These are phyloP conservation scores for pig (Sus scrofa) DNA, from an alignment of 2,113 vertebrate species.

Conservation along the genomic window DNA sequence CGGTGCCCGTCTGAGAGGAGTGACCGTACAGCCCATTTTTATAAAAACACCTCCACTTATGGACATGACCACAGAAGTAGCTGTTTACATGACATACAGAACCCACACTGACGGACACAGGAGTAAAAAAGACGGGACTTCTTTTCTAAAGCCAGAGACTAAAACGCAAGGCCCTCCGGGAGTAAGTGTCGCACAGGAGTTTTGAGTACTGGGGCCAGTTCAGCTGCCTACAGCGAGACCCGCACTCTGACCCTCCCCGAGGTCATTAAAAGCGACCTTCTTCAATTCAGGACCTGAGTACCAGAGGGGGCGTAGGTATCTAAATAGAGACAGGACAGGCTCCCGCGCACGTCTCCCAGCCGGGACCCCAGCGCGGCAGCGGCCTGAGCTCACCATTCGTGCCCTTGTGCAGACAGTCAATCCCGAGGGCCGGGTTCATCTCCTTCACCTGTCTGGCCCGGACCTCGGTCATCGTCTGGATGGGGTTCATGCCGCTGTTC, in stretches of 20 bases:
- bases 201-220: no score
- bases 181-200: rapidly evolving
- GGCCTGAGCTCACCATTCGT: constrained; percentile 94
- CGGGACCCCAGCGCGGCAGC: rapidly evolving
- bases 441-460: constrained; percentile 96
- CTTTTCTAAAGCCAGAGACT: background rate
- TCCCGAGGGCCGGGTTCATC: constrained; percentile 94
- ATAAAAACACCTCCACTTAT: rapidly evolving
- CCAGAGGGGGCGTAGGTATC: no score
- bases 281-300: background rate
- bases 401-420: constrained; percentile 95
- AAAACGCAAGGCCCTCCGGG: background rate
- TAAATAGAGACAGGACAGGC: rapidly evolving
- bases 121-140: background rate
- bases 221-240: no score
- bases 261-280: background rate
- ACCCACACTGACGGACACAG: background rate
- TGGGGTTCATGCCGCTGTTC: constrained; percentile 97
- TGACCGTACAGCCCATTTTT: rapidly evolving
- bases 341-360: rapidly evolving
- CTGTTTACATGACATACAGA: background rate
- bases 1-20: rapidly evolving
- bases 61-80: rapidly evolving
- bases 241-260: no score
- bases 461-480: constrained; percentile 97